Conservation (phyloP, 2,113 vertebrate species). For the Phoxinus phoxinus region DNA sequence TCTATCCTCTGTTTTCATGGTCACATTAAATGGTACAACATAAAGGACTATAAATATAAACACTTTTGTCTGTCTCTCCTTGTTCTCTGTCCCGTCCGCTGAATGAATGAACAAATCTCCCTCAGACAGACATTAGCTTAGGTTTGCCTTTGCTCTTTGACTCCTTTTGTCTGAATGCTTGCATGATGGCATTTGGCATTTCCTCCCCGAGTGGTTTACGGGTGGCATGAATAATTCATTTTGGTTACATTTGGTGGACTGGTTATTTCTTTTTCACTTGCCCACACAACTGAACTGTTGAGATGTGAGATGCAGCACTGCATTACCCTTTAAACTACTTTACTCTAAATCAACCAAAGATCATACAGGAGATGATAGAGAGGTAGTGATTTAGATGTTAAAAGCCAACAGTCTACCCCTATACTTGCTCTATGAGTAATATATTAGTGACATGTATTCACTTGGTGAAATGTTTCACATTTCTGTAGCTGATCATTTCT, state of each 20-base stretch:
- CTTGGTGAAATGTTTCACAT: conserved; percentile 1
- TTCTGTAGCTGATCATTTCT: neutral
- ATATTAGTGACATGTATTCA: neutral
- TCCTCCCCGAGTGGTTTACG: conserved; percentile 15
- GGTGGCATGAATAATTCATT: conserved; percentile 54
- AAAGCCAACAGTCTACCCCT: neutral
- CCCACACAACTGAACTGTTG: neutral
- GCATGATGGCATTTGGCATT: conserved; percentile 43
- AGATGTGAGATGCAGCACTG: neutral
- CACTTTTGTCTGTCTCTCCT: neutral
- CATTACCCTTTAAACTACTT: neutral
- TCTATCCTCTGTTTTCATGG: neutral
- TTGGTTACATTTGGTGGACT: neutral
- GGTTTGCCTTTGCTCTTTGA: conserved; percentile 38
- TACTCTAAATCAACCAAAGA: neutral
- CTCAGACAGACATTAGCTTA: conserved; percentile 7
- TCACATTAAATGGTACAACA: conserved; percentile 38
- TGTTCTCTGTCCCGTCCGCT: conserved; percentile 12
- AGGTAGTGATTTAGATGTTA: neutral
- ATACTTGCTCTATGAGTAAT: neutral
- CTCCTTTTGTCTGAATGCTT: conserved; percentile 48
- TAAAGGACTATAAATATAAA: conserved; percentile 40
- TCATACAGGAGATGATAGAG: neutral
- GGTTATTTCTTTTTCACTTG: conserved; percentile 1
- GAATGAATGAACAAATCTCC: conserved; percentile 27